phyloP scores from a whole-genome alignment of 2,113 vertebrate genomes.

The Cryptotis parvus region DNA sequence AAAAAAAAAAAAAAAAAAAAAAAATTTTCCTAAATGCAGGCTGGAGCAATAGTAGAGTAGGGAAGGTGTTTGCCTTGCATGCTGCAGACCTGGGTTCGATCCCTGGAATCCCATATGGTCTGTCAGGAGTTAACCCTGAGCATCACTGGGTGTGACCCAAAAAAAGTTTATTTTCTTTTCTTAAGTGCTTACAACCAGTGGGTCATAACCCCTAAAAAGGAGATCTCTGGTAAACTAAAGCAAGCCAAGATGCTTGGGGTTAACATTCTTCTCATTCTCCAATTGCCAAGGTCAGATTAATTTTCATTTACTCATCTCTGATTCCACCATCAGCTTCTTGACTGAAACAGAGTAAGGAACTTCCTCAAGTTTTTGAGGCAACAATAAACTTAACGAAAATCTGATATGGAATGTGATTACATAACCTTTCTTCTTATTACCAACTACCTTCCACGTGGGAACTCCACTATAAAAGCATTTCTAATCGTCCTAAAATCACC shows the following conservation, averaged over 20 bases:
- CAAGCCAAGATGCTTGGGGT: constrained; percentile 42
- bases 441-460: constrained; percentile 58
- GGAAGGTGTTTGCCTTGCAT: no score
- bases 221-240: constrained; percentile 42
- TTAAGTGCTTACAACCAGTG: background rate
- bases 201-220: background rate
- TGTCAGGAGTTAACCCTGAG: no score
- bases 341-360: constrained; percentile 31
- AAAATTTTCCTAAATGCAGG: no score
- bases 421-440: constrained; percentile 52
- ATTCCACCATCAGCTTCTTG: constrained; percentile 53
- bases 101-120: no score
- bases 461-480: constrained; percentile 64
- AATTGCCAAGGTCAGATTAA: constrained; percentile 48
- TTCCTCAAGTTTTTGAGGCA: constrained; percentile 51
- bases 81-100: no score
- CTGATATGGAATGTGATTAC: constrained; percentile 65
- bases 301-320: constrained; percentile 54
- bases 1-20: no score
- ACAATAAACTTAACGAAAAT: constrained; percentile 60
- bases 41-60: no score
- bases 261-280: constrained; percentile 66
- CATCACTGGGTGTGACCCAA: no score
- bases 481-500: constrained; percentile 67
- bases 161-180: background rate